Evolutionary conservation across 2,888 invertebrate species (phyloP).

Genomic region (Saturnia pavonia): DNA sequence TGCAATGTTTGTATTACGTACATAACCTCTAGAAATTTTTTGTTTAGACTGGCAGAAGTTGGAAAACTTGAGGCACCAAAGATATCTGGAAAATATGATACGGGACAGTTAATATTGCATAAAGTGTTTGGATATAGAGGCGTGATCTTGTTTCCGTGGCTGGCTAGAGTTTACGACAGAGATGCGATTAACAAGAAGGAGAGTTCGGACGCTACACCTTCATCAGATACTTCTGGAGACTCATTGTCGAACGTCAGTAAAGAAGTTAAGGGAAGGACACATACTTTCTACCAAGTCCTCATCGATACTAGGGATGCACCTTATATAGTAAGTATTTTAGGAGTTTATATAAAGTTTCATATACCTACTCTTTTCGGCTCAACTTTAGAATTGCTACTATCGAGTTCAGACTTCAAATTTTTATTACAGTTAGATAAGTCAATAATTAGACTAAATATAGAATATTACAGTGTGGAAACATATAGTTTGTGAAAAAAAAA

Average conservation of each 20-base stretch:
- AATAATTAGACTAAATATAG: too few species aligned
- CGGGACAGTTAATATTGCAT: constrained; percentile 97
- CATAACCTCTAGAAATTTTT: constrained; percentile 57
- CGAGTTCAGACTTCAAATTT: too few species aligned
- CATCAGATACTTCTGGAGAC: constrained; percentile 59
- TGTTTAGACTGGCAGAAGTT: constrained; percentile 93
- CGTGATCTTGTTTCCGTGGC: constrained; percentile 98
- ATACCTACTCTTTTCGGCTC: too few species aligned
- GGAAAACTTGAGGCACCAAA: constrained; percentile 95
- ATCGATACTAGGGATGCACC: constrained; percentile 98
- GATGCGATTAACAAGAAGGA: constrained; percentile 89
- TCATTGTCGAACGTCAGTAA: constrained; percentile 84
- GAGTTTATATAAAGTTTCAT: background rate
- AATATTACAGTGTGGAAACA: too few species aligned
- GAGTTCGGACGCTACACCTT: constrained; percentile 55
- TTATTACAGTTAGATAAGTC: too few species aligned
- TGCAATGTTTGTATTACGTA: constrained; percentile 45
- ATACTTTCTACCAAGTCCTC: constrained; percentile 98
- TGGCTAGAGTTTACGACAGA: constrained; percentile 96
- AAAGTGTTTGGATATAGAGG: constrained; percentile 98
- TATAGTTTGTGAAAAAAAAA: too few species aligned
- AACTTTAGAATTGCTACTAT: too few species aligned
- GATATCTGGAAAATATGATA: constrained; percentile 94
- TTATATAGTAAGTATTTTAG: constrained; percentile 89
- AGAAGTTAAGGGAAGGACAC: constrained; percentile 94